Percentiles rank a stretch among this genome's conserved stretches.
Conservation (phyloP, 1,140 invertebrate genomes). For the Gonioctena quinquepunctata region DNA sequence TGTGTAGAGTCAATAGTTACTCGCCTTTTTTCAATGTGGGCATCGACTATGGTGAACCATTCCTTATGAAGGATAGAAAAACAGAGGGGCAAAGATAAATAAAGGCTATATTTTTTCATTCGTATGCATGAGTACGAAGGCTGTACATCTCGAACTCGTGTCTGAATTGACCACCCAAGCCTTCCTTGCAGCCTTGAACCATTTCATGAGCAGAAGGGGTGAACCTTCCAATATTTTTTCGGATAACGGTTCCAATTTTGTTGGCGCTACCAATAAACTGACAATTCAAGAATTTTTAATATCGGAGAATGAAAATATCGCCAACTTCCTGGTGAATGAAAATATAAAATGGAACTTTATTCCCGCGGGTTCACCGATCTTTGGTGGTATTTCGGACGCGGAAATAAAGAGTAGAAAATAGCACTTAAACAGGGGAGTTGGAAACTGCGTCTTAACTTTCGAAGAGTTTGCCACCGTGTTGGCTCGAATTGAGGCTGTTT, state of each 20-base stretch:
- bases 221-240: slow-evolving; percentile 29
- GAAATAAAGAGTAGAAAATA: no score
- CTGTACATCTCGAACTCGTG: slow-evolving; percentile 53
- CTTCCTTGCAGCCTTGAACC: slow-evolving; percentile 42
- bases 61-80: slow-evolving; percentile 21
- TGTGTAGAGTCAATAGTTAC: slow-evolving; percentile 17
- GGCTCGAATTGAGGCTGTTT: no score
- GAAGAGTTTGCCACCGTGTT: no score
- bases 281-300: slow-evolving; percentile 5
- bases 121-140: slow-evolving; percentile 35
- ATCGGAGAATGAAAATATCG: no score
- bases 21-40: slow-evolving; percentile 38
- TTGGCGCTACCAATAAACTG: slow-evolving; percentile 26
- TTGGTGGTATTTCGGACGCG: no score
- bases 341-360: no score
- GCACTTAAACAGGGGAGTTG: no score
- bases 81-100: slow-evolving; percentile 19
- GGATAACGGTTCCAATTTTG: slow-evolving; percentile 40
- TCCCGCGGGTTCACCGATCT: no score
- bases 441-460: no score
- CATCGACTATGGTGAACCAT: slow-evolving; percentile 18
- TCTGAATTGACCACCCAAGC: slow-evolving; percentile 33
- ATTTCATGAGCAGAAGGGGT: slow-evolving; percentile 40
- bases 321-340: no score
- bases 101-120: slow-evolving; percentile 24